Conservation (phyloP, 2,888 invertebrate species). For the Nemurella pictetii region DNA sequence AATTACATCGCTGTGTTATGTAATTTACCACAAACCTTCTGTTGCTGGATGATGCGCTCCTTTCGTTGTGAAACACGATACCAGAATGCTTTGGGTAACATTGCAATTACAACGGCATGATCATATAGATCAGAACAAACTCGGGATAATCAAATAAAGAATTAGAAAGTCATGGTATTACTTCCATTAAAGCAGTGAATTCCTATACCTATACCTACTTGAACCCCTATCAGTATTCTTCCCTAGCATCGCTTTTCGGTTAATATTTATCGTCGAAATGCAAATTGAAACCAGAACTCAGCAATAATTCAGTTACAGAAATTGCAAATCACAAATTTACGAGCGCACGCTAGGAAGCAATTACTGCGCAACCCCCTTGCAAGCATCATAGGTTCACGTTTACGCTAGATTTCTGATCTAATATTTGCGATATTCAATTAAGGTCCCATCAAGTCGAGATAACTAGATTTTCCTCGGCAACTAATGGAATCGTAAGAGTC, state of each 20-base stretch:
- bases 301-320: neutral
- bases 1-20: neutral
- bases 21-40: neutral
- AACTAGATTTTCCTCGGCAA: neutral
- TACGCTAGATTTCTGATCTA: neutral
- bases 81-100: neutral
- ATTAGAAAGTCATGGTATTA: neutral
- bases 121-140: neutral
- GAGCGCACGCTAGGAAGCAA: neutral
- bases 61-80: neutral
- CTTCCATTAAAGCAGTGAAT: neutral
- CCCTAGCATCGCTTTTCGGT: neutral
- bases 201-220: neutral
- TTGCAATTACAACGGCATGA: too few relatives aligned
- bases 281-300: neutral
- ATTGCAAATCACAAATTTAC: neutral
- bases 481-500: neutral
- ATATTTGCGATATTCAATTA: conserved; percentile 18
- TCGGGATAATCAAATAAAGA: neutral
- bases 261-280: neutral
- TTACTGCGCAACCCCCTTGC: neutral
- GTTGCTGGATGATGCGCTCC: neutral
- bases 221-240: neutral
- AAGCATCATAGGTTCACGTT: neutral
- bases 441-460: neutral